Conservation (phyloP, 1,140 invertebrate genomes). For the Zaprionus capensis region DNA sequence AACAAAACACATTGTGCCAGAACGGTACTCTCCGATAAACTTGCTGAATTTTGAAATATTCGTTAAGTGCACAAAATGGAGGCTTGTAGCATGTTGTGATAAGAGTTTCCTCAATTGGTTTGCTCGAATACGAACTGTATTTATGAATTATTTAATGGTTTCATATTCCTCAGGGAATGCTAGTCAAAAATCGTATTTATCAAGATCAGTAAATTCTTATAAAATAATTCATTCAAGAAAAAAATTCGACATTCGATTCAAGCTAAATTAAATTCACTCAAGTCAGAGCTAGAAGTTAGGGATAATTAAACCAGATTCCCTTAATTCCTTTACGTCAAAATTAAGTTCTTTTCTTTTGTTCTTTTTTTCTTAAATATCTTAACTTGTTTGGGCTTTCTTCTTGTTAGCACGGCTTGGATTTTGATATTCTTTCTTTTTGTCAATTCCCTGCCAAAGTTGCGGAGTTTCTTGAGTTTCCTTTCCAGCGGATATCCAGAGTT, state of each 20-base stretch:
- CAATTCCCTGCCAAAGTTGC: constrained; percentile 19
- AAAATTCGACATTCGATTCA: not conserved
- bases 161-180: not conserved
- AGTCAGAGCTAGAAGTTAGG: not conserved
- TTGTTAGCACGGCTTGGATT: not conserved
- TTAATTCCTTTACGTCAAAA: too few species aligned
- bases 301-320: too few species aligned
- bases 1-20: constrained; percentile 43
- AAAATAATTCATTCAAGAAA: not conserved
- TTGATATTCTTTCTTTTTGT: not conserved
- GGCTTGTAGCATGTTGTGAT: not conserved
- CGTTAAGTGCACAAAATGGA: constrained; percentile 8
- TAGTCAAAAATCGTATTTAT: not conserved
- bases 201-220: not conserved
- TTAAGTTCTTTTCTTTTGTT: not conserved
- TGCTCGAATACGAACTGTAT: not conserved
- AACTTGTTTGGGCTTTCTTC: not conserved
- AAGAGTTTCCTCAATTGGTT: not conserved
- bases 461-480: constrained; percentile 8
- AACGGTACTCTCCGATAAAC: constrained; percentile 40
- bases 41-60: constrained; percentile 1
- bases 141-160: not conserved
- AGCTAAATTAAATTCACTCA: not conserved
- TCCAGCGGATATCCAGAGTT: constrained; percentile 25
- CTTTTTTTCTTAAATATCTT: not conserved